Percentiles rank a stretch among this genome's conserved stretches.
Conservation (phyloP, 2,797 vertebrate species). For the Fratercula arctica region DNA sequence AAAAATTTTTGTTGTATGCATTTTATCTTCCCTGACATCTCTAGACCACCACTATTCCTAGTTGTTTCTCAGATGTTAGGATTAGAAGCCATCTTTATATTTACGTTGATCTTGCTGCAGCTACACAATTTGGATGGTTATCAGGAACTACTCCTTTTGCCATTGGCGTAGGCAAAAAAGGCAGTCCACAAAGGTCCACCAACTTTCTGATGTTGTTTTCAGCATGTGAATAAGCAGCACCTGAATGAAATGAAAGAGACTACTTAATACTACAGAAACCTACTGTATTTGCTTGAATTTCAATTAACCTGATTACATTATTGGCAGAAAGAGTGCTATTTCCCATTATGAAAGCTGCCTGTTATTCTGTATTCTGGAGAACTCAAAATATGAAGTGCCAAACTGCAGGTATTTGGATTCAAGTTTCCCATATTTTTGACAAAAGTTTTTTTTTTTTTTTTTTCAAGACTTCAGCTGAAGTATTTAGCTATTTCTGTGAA, state of each 20-base stretch:
- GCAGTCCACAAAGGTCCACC: conserved; percentile 85
- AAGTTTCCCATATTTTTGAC: neutral
- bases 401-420: neutral
- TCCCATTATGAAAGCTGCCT: neutral
- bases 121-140: conserved; percentile 89
- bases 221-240: conserved; percentile 89
- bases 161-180: conserved; percentile 97
- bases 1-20: neutral
- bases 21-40: neutral
- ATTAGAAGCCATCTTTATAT: conserved; percentile 37
- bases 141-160: conserved; percentile 95
- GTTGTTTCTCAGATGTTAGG: neutral
- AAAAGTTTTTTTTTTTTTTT: neutral
- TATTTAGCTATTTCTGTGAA: neutral
- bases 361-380: neutral
- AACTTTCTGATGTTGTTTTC: conserved; percentile 83
- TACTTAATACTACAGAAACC: neutral
- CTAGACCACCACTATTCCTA: neutral
- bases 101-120: conserved; percentile 92
- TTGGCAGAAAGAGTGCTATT: neutral
- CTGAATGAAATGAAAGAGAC: conserved; percentile 70
- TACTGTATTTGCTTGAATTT: neutral
- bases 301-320: neutral
- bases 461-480: neutral
- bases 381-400: neutral